Percentiles rank a stretch among this genome's conserved stretches.
These are phyloP conservation scores for Triplophysa bombifrons DNA, from an alignment of 2,797 vertebrate species.

Conservation along the genomic window DNA sequence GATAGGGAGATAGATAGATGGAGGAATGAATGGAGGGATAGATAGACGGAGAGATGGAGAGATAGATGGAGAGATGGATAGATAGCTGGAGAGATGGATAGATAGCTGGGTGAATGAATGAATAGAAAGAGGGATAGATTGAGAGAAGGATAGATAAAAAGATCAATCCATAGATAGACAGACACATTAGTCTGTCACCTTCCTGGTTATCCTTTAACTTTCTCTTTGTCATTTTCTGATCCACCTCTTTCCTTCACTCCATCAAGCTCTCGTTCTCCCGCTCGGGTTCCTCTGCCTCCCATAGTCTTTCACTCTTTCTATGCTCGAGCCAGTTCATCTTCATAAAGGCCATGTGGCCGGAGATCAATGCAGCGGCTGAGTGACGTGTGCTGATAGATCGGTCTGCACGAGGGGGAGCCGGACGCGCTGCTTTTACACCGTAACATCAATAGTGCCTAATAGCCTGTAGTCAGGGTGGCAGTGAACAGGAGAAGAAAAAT, in stretches of 20 bases:
- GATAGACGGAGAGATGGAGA: no score
- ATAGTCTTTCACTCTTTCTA: not conserved
- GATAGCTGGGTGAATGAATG: not conserved
- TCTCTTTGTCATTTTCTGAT: constrained; percentile 44
- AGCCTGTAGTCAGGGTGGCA: constrained; percentile 35
- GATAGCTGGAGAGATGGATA: not conserved
- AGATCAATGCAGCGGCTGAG: constrained; percentile 17
- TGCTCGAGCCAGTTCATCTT: constrained; percentile 32
- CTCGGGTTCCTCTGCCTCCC: constrained; percentile 23
- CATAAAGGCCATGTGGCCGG: constrained; percentile 26
- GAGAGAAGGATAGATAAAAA: not conserved
- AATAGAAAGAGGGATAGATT: not conserved
- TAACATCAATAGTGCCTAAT: constrained; percentile 37
- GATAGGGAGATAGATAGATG: no score
- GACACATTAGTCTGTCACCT: constrained; percentile 25
- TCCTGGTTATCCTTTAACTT: constrained; percentile 47
- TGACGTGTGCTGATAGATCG: constrained; percentile 36
- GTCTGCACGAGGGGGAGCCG: constrained; percentile 11
- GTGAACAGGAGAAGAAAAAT: constrained; percentile 11
- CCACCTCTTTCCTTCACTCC: constrained; percentile 25
- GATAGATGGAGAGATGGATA: no score
- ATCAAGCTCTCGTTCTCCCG: constrained; percentile 48
- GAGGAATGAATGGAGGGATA: no score
- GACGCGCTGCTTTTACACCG: not conserved
- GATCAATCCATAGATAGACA: not conserved